Base-by-base conservation (phyloP, 2,113 vertebrate genomes). In the Pangasianodon hypophthalmus region DNA sequence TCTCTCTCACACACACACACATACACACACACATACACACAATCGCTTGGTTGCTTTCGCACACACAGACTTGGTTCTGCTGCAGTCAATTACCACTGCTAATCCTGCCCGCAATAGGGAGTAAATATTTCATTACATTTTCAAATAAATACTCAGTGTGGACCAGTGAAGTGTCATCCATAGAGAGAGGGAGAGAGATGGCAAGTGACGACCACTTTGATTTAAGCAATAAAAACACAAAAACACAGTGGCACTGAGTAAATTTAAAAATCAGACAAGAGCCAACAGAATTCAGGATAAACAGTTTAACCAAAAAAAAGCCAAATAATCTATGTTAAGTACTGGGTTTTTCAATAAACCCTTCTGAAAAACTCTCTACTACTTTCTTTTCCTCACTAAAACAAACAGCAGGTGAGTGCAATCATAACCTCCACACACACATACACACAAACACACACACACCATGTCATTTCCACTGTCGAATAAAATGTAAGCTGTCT, bases 121-220 rank as follows among this genome's bases (percentile, higher is more conserved):
- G 98, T 99, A 99, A 99, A 99, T 99, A 99, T 99, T 99, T 99
- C 97, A 99, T 99, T 98, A 98, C 97, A 97, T 98, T 98, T 98
- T 97, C 97, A 98, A 98, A 99, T 98, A 99, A 99, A 99, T 97
- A 99, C 97, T 97, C 91, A 96, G 97, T 97, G 96, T 96, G 98
- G 97, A 96, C 96, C 97, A 96, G 96, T 98, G 97, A 97, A 98
- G 97, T 97, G 97, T 96, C 97, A 97, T 97, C 96, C 96, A 95
- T 13, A 32, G 19, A 82, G 44, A 88, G 60, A 75, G n/a, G 73
- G 44, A 82, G 86, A 88, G 54, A 88, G 71, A 85, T 19, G 64
- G 19, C 50, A 84, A 77, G 26, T 64, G 88, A 90, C n/a, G 37
- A 50, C 67, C 89, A 29, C 48, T 92, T 92, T 60, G 64, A 73